Base-by-base conservation (phyloP, 1,140 invertebrate species). In the Monochamus saltuarius region DNA sequence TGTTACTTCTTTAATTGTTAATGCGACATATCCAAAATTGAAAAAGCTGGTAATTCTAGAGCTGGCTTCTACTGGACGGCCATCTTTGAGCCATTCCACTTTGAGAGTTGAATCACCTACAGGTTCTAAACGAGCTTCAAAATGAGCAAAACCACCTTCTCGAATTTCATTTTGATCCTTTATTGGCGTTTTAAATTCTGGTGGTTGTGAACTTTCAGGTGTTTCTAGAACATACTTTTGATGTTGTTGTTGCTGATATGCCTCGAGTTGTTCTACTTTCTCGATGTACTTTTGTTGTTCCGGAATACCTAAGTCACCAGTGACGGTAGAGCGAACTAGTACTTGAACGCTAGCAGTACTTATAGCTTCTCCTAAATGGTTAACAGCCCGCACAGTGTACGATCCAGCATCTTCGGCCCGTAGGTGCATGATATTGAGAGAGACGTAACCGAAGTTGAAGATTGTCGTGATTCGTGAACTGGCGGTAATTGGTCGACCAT, bases 371-470 rank as follows among this genome's bases (percentile, higher is more conserved):
- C 92, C 92, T 74, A 89, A 83, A 72, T 87, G 87, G 77, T 95
- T 96, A 55, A 90, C 86, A 80, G 92, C 93, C 72, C 91, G 86
- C 66, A 92, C 90, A 68, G 91, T 93, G 71, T 96, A 96, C 74
- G 89, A 87, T 82, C 94, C 94, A 68, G 88, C 86, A 87, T 96
- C 93, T 87, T 95, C 92, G 82, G 87, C 85, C 79, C 94, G 89
- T 82, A 97, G 88, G 86, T 97, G 95, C 86, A 96, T 85, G 77
- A 99, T 97, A 80, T 97, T 97, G 66, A 99, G 87, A 78, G 93
- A 93, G 79, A 98, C 94, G 84, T 97, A 97, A 76, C 95, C 95
- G 86, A 98, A 98, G 84, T 97, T 98, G 84, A 95, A 95, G 80
- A 94, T 92, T 72, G 93, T 92, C 71, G 90, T 94, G 77, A 97